Percentiles rank a stretch among this genome's conserved stretches.
phyloP scores from a whole-genome alignment of 2,888 invertebrate genomes.

The Dinocampus coccinellae region DNA sequence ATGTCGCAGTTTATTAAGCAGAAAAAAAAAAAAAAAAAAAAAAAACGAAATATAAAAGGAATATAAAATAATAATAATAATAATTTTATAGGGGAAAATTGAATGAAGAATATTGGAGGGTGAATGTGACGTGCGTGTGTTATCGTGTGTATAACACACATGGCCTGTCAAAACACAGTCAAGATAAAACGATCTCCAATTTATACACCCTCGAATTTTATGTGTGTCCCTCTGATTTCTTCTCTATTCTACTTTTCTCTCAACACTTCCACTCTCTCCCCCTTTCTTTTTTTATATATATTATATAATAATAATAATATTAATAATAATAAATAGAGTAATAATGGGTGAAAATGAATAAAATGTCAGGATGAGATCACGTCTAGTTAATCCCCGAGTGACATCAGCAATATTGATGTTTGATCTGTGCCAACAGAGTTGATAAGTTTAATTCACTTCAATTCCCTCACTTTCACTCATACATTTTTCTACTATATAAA shows the following conservation, averaged over 20 bases:
- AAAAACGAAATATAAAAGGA: too few relatives aligned
- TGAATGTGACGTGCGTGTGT: constrained; percentile 15
- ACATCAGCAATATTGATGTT: constrained; percentile 28
- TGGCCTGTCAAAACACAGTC: constrained; percentile 42
- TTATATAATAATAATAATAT: neutral
- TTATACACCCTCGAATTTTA: neutral
- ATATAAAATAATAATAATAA: neutral
- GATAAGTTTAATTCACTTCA: neutral
- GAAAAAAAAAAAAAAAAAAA: too few relatives aligned
- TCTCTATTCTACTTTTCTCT: constrained; percentile 1
- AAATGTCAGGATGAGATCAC: constrained; percentile 14
- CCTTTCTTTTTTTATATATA: neutral
- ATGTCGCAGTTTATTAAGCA: constrained; percentile 37
- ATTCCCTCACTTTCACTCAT: neutral
- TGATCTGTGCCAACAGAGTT: constrained; percentile 15
- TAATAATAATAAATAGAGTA: neutral
- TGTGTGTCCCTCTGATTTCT: constrained; percentile 5
- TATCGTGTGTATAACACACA: constrained; percentile 1
- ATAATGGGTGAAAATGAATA: neutral
- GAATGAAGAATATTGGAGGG: constrained; percentile 13
- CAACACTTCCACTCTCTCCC: neutral
- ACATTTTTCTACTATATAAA: neutral
- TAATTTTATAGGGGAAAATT: neutral
- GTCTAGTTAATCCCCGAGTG: constrained; percentile 27
- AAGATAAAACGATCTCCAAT: constrained; percentile 41